Evolutionary conservation across 2,113 vertebrate genomes (phyloP).

Genomic region (Tursiops truncatus): DNA sequence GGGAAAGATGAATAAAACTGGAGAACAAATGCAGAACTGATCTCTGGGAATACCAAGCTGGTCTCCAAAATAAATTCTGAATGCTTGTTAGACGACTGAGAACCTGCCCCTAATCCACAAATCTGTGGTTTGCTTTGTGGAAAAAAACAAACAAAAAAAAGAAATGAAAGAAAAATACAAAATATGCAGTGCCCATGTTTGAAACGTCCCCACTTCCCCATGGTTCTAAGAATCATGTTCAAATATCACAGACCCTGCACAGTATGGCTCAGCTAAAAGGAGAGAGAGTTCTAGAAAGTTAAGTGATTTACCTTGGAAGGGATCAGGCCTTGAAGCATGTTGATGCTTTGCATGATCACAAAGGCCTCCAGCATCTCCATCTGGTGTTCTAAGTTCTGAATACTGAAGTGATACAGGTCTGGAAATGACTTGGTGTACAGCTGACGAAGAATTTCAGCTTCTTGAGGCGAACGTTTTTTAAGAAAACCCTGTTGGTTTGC

Average conservation of each 20-base stretch:
- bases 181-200: neutral
- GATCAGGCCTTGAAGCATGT: slow-evolving; percentile 95
- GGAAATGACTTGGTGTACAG: slow-evolving; percentile 91
- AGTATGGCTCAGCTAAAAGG: neutral
- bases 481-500: slow-evolving; percentile 89
- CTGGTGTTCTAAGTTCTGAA: slow-evolving; percentile 91
- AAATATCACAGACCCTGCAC: fast-evolving
- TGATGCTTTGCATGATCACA: slow-evolving; percentile 93
- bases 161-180: neutral
- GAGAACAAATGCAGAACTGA: too few species aligned
- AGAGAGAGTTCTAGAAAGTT: neutral
- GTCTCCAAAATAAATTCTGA: neutral
- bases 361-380: slow-evolving; percentile 95
- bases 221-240: neutral
- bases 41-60: neutral
- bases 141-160: neutral
- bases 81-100: neutral
- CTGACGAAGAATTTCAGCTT: slow-evolving; percentile 87
- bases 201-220: neutral
- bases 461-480: slow-evolving; percentile 87
- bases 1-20: neutral
- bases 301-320: slow-evolving; percentile 86
- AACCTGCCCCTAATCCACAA: neutral
- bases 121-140: neutral
- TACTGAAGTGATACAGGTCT: slow-evolving; percentile 88